phyloP scores from a whole-genome alignment of 2,888 invertebrate species.

The Thera britannica region DNA sequence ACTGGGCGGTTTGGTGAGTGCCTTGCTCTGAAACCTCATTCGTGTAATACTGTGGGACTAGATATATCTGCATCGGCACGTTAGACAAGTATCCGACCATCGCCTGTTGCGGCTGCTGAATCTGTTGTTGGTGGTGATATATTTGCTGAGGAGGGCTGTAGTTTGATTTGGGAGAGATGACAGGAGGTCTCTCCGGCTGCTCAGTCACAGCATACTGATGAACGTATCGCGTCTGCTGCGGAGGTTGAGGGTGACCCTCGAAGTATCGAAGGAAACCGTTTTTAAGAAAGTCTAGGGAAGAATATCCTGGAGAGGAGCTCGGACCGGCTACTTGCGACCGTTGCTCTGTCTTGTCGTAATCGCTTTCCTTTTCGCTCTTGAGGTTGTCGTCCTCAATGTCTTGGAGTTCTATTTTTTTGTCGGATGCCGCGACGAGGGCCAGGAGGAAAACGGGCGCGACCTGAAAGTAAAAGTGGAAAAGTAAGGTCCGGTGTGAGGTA shows the following conservation, averaged over 20 bases:
- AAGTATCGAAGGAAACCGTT: slow-evolving; percentile 66
- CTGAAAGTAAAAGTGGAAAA: slow-evolving; percentile 76
- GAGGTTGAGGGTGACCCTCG: slow-evolving; percentile 52
- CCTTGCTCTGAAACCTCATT: slow-evolving; percentile 56
- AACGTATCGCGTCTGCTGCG: slow-evolving; percentile 65
- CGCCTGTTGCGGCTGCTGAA: slow-evolving; percentile 58
- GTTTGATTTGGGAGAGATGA: slow-evolving; percentile 49
- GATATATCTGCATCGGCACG: slow-evolving; percentile 77
- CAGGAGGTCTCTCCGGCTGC: slow-evolving; percentile 59
- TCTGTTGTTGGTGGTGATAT: slow-evolving; percentile 20
- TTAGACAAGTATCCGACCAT: slow-evolving; percentile 77
- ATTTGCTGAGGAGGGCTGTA: slow-evolving; percentile 46
- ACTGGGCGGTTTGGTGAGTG: slow-evolving; percentile 54
- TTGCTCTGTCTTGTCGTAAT: slow-evolving; percentile 57
- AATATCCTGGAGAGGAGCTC: slow-evolving; percentile 46
- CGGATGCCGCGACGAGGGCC: slow-evolving; percentile 68
- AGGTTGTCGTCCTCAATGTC: slow-evolving; percentile 90
- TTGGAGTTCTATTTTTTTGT: slow-evolving; percentile 88
- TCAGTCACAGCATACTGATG: slow-evolving; percentile 79
- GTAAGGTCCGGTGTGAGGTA: slow-evolving; percentile 46
- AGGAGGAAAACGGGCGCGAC: slow-evolving; percentile 64
- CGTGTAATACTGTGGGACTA: slow-evolving; percentile 75
- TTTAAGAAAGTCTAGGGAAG: slow-evolving; percentile 67
- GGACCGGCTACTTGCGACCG: slow-evolving; percentile 48
- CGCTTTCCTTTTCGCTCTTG: slow-evolving; percentile 82